These are phyloP conservation scores for Sandelia bainsii DNA, from an alignment of 2,797 vertebrate genomes.

Conservation along the genomic window DNA sequence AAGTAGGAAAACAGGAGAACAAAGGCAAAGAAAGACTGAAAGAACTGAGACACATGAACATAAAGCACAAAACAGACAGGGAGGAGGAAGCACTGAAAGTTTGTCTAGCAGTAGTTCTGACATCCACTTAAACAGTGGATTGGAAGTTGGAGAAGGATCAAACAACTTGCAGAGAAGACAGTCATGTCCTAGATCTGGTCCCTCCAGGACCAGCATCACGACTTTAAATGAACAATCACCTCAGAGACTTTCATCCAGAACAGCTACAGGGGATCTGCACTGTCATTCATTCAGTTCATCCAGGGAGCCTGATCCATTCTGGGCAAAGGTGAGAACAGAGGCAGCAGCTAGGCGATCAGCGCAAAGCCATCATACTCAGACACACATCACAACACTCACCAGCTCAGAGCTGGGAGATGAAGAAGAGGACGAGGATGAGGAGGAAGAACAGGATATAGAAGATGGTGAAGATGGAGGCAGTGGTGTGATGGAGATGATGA, in stretches of 20 bases:
- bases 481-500: constrained; percentile 52
- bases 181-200: constrained; percentile 14
- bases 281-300: constrained; percentile 51
- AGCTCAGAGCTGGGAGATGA: constrained; percentile 70
- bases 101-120: constrained; percentile 51
- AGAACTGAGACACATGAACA: constrained; percentile 31
- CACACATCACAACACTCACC: constrained; percentile 49
- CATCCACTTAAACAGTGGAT: constrained; percentile 37
- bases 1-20: constrained; percentile 33
- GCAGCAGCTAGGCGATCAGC: constrained; percentile 7
- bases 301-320: constrained; percentile 69
- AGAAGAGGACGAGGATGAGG: constrained; percentile 52
- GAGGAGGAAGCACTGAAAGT: constrained; percentile 43
- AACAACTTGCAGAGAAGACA: constrained; percentile 48
- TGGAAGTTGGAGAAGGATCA: constrained; percentile 68
- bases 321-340: constrained; percentile 59
- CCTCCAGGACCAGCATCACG: constrained; percentile 40
- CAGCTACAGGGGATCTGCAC: constrained; percentile 59
- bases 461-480: constrained; percentile 51
- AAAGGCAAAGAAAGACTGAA: constrained; percentile 37
- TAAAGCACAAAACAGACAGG: constrained; percentile 20
- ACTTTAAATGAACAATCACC: constrained; percentile 30
- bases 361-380: constrained; percentile 44
- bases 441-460: constrained; percentile 33
- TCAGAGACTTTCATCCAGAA: constrained; percentile 48